A percentile compares a stretch with the other conserved stretches of the same genome.
phyloP scores from a whole-genome alignment of 2,888 invertebrate genomes.

The Megamerina dolium region DNA sequence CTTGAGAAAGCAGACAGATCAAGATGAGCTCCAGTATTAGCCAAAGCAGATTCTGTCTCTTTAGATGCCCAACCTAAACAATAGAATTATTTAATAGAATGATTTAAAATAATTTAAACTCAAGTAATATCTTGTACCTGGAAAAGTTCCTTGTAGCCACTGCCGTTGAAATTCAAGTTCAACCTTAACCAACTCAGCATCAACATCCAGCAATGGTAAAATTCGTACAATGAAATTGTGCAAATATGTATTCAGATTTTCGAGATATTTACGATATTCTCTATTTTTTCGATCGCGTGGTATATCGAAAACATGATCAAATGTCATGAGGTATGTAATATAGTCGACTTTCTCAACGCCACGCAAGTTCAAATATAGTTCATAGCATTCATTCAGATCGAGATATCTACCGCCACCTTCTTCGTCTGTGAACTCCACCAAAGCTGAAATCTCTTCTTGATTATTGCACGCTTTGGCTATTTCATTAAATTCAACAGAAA shows the following conservation, averaged over 20 bases:
- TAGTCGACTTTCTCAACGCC: constrained; percentile 97
- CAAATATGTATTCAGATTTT: constrained; percentile 77
- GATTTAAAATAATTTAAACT: not conserved
- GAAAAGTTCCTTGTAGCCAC: constrained; percentile 85
- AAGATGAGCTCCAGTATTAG: constrained; percentile 92
- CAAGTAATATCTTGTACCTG: constrained; percentile 54
- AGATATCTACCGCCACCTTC: constrained; percentile 98
- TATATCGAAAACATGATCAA: constrained; percentile 94
- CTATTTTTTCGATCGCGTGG: constrained; percentile 85
- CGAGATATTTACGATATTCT: constrained; percentile 79
- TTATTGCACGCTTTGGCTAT: constrained; percentile 83
- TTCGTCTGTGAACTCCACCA: constrained; percentile 97
- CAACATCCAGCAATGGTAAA: constrained; percentile 79
- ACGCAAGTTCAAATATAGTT: constrained; percentile 92
- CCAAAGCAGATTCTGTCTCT: constrained; percentile 88
- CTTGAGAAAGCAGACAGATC: constrained; percentile 98
- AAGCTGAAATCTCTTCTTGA: constrained; percentile 76
- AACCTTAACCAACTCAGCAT: constrained; percentile 70
- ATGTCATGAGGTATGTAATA: constrained; percentile 85
- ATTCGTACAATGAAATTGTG: constrained; percentile 76
- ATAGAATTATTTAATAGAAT: not conserved
- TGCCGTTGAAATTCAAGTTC: constrained; percentile 75
- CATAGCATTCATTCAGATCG: constrained; percentile 94
- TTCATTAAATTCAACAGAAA: constrained; percentile 97
- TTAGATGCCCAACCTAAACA: constrained; percentile 81